Evolutionary conservation across 2,888 invertebrate species (phyloP), one percentile per base, ranked within the genome.

Genomic region (Beris morrisii): DNA sequence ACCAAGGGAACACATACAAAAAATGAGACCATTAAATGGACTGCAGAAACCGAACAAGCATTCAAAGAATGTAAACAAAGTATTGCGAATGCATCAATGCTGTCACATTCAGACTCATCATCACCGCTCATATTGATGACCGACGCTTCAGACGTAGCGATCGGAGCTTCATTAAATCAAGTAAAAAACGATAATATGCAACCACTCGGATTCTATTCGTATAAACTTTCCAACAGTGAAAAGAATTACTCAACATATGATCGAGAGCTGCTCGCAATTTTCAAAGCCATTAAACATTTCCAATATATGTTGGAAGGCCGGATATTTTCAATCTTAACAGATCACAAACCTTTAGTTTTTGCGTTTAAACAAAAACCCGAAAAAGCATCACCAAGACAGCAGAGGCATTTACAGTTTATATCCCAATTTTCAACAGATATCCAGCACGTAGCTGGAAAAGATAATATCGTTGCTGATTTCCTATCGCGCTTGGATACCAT

Each of bases 401-500:
- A 12, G 7, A 30, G 54, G 31, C 31, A 54, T 15, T n/a, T 54
- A 1, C 12, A 31, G 32, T 54, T 31, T 32, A 54, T 54, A 5
- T 3, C 31, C 4, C 7, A 54, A 32, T 54, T 54, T 7, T 54
- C 54, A 5, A 31, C 54, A n/a, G 15, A 54, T 15, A 54, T 54
- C 9, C n/a, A 13, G 4, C 32, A 31, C 31, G 54, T 31, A n/a
- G 3, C 6, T 22, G 54, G 32, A n/a, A 13, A 53, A 9, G 6
- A 22, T 5, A 53, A 53, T 28, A 22, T 22, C 22, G 9, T 54
- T 9, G 54, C 54, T 32, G 54, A 54, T 22, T 12, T 32, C n/a
- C 15, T 54, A 6, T 54, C 54, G 12, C 30, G 54, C n/a, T 32
- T 54, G 5, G 32, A 9, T 31, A 11, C 54, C 6, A 31, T 54